Evolutionary conservation across 2,888 invertebrate species (phyloP).

Genomic region (Rugalucina vietnamica): DNA sequence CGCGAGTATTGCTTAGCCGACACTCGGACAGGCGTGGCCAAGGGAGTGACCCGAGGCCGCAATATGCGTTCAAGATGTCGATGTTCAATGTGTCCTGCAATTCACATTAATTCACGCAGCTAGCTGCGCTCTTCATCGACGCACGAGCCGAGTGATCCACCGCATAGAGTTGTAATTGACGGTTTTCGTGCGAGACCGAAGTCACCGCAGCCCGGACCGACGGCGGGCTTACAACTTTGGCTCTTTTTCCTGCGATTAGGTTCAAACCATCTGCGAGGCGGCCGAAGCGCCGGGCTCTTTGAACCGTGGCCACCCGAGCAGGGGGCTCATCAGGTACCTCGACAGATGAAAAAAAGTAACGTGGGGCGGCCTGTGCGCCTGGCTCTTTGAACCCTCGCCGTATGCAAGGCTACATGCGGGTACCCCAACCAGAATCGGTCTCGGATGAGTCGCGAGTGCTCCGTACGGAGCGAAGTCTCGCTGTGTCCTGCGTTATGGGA

Average conservation of each 20-base stretch:
- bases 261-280: not conserved
- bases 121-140: constrained; percentile 87
- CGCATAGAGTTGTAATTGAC: constrained; percentile 59
- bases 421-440: not conserved
- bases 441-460: too few relatives aligned
- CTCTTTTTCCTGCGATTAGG: not conserved
- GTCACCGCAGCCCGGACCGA: not conserved
- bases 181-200: not conserved
- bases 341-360: not conserved
- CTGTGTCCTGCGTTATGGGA: too few relatives aligned
- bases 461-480: too few relatives aligned
- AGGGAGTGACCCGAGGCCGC: constrained; percentile 84
- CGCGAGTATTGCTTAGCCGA: constrained; percentile 56
- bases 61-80: constrained; percentile 88
- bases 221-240: not conserved
- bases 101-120: constrained; percentile 85
- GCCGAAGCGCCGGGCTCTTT: not conserved
- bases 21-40: constrained; percentile 83
- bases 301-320: not conserved
- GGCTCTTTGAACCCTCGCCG: not conserved
- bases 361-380: not conserved
- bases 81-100: constrained; percentile 86
- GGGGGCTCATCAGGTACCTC: not conserved
- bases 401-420: not conserved
- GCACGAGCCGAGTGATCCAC: constrained; percentile 87